Conservation (phyloP, 2,888 invertebrate genomes). For the Lasiommata megera region DNA sequence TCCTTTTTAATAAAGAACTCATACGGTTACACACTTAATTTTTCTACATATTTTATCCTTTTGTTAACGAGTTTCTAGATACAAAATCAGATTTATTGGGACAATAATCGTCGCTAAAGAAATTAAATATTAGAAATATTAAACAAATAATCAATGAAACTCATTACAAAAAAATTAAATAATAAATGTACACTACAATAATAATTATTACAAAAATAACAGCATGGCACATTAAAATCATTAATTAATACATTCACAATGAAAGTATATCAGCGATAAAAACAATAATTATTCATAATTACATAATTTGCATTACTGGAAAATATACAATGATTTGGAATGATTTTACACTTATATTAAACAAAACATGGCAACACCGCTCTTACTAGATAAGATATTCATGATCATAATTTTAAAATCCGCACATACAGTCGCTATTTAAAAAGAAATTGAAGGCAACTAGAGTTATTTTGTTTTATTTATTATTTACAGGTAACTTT, state of each 20-base stretch:
- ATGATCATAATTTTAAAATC: not conserved
- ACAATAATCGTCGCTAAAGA: no score
- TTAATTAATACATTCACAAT: not conserved
- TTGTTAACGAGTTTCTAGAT: not conserved
- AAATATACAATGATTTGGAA: conserved; percentile 15
- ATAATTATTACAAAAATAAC: no score
- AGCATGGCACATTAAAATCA: not conserved
- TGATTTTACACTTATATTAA: conserved; percentile 3
- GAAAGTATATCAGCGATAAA: not conserved
- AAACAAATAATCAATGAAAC: no score
- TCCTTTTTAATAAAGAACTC: not conserved
- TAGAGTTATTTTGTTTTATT: conserved; percentile 24
- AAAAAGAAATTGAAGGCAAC: conserved; percentile 14
- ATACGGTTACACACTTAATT: not conserved
- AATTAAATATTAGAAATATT: no score
- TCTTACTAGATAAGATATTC: conserved; percentile 10
- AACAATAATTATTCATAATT: not conserved
- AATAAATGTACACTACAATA: no score
- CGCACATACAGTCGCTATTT: not conserved
- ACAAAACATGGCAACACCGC: conserved; percentile 28
- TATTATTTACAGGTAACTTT: not conserved
- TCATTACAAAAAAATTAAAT: no score
- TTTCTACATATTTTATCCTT: not conserved
- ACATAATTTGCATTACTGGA: conserved; percentile 2
- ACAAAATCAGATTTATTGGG: no score